Percentiles rank a stretch among this genome's conserved stretches.
These are phyloP conservation scores for Pantherophis alleghaniensis DNA, from an alignment of 2,797 vertebrate genomes.

Conservation along the genomic window DNA sequence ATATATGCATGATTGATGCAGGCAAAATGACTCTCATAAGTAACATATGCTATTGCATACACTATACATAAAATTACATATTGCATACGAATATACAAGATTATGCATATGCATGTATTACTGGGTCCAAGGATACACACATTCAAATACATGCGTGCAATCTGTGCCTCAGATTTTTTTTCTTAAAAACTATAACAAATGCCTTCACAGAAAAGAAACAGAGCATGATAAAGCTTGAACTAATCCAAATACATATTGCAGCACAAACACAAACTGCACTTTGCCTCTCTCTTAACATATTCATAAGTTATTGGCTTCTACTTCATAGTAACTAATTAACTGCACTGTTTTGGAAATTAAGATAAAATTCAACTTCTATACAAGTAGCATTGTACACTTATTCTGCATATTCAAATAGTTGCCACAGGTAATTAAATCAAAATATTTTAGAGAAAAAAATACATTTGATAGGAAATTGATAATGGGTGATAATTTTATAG, in stretches of 20 bases:
- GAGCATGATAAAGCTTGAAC: conserved; percentile 13
- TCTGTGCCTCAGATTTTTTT: neutral
- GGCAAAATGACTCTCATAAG: neutral
- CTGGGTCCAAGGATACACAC: conserved; percentile 21
- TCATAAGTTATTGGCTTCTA: conserved; percentile 60
- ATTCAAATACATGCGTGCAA: neutral
- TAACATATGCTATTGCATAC: neutral
- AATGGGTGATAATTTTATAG: neutral
- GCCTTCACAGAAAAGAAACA: neutral
- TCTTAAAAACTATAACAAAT: neutral
- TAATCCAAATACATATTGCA: conserved; percentile 24
- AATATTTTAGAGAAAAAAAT: neutral
- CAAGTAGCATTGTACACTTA: neutral
- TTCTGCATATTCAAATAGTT: neutral
- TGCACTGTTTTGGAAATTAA: neutral
- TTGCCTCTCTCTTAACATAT: neutral
- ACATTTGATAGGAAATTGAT: neutral
- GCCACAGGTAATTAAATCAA: neutral
- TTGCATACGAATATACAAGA: accelerated
- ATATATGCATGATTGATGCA: neutral
- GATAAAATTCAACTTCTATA: neutral
- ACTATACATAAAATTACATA: neutral
- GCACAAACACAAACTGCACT: conserved; percentile 52
- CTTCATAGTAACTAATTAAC: neutral
- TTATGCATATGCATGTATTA: neutral